Percentiles rank a stretch among this genome's conserved stretches.
Conservation (phyloP, 2,888 invertebrate species). For the Caenorhabditis drosophilae region DNA sequence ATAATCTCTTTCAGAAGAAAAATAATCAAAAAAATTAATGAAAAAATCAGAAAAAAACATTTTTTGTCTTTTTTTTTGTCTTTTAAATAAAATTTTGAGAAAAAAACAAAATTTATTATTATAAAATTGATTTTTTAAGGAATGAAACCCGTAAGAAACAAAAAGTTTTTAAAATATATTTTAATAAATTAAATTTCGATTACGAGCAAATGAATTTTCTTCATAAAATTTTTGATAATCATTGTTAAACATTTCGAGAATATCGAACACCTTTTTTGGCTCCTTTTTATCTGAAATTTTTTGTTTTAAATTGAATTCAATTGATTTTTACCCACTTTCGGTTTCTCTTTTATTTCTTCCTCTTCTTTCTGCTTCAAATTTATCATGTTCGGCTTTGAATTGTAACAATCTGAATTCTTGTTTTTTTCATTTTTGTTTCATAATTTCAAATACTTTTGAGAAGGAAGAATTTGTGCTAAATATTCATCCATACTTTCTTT, state of each 20-base stretch:
- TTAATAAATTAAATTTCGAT: too few relatives aligned
- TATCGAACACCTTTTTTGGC: slow-evolving; percentile 34
- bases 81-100: too few relatives aligned
- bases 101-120: too few relatives aligned
- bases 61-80: too few relatives aligned
- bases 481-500: slow-evolving; percentile 38
- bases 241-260: slow-evolving; percentile 20
- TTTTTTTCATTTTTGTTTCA: too few relatives aligned
- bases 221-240: slow-evolving; percentile 32
- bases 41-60: too few relatives aligned
- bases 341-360: neutral
- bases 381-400: slow-evolving; percentile 26
- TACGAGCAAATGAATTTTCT: slow-evolving; percentile 8
- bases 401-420: slow-evolving; percentile 11
- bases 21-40: too few relatives aligned
- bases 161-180: too few relatives aligned
- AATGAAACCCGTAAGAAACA: too few relatives aligned
- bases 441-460: too few relatives aligned
- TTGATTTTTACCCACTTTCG: neutral
- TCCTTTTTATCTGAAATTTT: slow-evolving; percentile 16
- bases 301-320: neutral
- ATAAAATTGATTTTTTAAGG: too few relatives aligned
- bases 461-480: slow-evolving; percentile 23
- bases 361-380: slow-evolving; percentile 26
- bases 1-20: too few relatives aligned